Conservation (phyloP, 2,797 vertebrate genomes). For the Enteromius thamalakanensis region DNA sequence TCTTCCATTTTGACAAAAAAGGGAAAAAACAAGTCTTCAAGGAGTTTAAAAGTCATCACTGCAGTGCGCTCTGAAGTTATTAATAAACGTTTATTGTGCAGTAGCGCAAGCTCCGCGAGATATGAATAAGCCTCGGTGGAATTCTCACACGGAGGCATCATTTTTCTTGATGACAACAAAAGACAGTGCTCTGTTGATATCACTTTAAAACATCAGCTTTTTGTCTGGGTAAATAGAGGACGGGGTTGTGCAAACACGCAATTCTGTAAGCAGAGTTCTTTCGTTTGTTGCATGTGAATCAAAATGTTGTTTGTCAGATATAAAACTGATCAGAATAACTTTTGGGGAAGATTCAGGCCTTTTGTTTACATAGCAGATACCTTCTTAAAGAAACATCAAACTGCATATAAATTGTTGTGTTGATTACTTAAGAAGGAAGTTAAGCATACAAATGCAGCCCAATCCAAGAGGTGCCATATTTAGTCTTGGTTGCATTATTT, state of each 20-base stretch:
- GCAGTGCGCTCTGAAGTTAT: constrained; percentile 69
- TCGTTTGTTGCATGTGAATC: constrained; percentile 35
- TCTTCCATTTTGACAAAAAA: constrained; percentile 26
- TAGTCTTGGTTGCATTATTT: constrained; percentile 24
- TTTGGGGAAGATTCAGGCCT: background rate
- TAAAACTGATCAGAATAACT: constrained; percentile 11
- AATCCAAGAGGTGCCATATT: background rate
- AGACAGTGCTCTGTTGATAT: constrained; percentile 56
- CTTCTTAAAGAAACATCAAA: background rate
- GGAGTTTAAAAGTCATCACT: constrained; percentile 62
- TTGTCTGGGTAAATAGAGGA: constrained; percentile 45
- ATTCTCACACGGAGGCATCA: constrained; percentile 71
- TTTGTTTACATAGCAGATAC: constrained; percentile 19
- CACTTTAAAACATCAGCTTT: constrained; percentile 47
- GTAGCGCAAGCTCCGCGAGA: constrained; percentile 68
- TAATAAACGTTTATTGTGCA: constrained; percentile 75
- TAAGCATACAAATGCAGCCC: background rate
- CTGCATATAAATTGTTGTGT: constrained; percentile 15
- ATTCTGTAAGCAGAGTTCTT: constrained; percentile 9
- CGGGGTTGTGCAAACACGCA: constrained; percentile 16
- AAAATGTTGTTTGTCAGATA: background rate
- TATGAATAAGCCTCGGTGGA: constrained; percentile 72
- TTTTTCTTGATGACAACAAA: constrained; percentile 78
- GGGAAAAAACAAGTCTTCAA: constrained; percentile 41
- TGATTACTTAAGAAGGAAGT: constrained; percentile 10